Evolutionary conservation across 53 echinoderm and acorn worm genomes (phyloP).

Genomic region (Paracentrotus lividus): DNA sequence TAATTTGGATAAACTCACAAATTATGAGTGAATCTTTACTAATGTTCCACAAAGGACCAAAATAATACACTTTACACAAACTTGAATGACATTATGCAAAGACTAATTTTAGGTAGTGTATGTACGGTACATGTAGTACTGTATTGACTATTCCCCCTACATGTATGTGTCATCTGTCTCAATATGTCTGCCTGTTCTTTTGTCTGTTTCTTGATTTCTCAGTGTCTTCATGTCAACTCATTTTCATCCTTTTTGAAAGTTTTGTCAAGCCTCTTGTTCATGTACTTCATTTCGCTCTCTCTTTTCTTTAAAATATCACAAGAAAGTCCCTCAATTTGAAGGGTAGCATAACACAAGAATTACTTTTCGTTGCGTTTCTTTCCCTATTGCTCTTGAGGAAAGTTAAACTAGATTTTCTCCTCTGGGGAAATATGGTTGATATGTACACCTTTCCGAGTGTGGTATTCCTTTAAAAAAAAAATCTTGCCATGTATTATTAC

Average conservation of each 20-base stretch:
- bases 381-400: not conserved
- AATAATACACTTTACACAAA: not conserved
- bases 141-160: not conserved
- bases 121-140: no score
- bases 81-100: no score
- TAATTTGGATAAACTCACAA: no score
- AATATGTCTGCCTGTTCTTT: not conserved
- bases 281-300: not conserved
- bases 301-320: not conserved
- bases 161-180: not conserved
- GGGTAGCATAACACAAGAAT: not conserved
- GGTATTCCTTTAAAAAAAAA: not conserved
- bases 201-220: not conserved
- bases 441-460: not conserved
- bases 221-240: not conserved
- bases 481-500: no score
- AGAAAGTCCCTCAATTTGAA: not conserved
- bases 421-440: not conserved
- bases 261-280: constrained; percentile 22
- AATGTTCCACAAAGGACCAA: not conserved
- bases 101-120: no score
- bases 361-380: not conserved
- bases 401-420: not conserved
- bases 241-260: not conserved
- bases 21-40: no score